Conservation (phyloP, 2,888 invertebrate genomes). For the Nephrotoma appendiculata region DNA sequence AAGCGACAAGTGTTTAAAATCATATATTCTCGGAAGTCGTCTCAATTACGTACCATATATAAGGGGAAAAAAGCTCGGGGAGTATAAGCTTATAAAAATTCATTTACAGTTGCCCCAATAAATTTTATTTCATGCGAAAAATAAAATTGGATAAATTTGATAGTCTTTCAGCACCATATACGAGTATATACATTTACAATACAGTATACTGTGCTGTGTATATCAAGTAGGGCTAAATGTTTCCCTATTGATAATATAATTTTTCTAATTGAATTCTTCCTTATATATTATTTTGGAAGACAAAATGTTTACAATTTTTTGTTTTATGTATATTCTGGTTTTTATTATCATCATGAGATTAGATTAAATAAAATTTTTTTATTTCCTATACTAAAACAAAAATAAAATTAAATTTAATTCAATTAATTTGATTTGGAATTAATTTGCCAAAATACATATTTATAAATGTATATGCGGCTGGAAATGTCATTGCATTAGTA, state of each 20-base stretch:
- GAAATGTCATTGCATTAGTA: not conserved
- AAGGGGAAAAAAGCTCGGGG: not conserved
- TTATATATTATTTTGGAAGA: not conserved
- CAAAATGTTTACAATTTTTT: not conserved
- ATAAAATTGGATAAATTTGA: not conserved
- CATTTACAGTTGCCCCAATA: not conserved
- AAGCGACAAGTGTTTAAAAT: not conserved
- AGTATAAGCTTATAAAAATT: not conserved
- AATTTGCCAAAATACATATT: not conserved
- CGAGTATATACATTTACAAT: too few species aligned
- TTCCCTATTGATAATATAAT: not conserved
- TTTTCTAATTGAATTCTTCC: not conserved
- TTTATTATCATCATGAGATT: not conserved
- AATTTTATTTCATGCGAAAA: not conserved
- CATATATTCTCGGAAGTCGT: not conserved
- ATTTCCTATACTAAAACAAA: not conserved
- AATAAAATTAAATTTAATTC: not conserved
- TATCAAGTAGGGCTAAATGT: not conserved
- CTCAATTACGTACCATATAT: not conserved
- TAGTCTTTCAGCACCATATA: not conserved
- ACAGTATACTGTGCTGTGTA: not conserved
- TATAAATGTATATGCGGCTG: not conserved
- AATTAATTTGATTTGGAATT: not conserved
- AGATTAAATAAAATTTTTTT: not conserved
- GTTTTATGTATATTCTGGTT: not conserved